Percentiles rank a stretch among this genome's conserved stretches.
These are phyloP conservation scores for Sebastes glaucus DNA, from an alignment of 2,797 vertebrate genomes.

Conservation along the genomic window DNA sequence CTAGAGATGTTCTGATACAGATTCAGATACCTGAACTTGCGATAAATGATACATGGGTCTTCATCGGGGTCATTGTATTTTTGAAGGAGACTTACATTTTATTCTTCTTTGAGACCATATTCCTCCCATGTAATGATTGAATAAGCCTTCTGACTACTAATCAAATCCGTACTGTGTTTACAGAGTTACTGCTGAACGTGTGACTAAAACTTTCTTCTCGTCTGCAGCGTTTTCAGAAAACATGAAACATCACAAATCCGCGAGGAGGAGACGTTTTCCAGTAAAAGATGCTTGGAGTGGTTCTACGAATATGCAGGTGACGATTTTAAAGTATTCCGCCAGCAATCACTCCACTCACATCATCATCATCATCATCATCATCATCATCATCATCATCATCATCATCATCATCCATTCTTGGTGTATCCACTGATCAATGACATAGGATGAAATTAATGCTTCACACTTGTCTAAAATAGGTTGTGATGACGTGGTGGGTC, in stretches of 20 bases:
- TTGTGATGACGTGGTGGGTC: slow-evolving; percentile 95
- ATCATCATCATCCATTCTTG: neutral
- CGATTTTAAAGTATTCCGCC: neutral
- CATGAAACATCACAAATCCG: slow-evolving; percentile 94
- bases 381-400: too few relatives aligned
- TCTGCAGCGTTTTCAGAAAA: slow-evolving; percentile 93
- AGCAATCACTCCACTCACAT: neutral
- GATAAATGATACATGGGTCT: too few relatives aligned
- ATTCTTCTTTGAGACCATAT: neutral
- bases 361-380: too few relatives aligned
- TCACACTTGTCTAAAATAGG: slow-evolving; percentile 76
- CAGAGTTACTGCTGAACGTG: neutral
- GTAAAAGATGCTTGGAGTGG: slow-evolving; percentile 98
- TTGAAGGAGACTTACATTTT: too few relatives aligned
- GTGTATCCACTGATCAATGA: neutral
- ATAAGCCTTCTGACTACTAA: neutral
- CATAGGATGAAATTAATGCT: neutral
- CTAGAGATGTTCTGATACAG: too few relatives aligned
- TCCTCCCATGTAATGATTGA: too few relatives aligned
- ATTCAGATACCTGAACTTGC: too few relatives aligned
- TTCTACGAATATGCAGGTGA: slow-evolving; percentile 99
- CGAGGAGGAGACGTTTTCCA: slow-evolving; percentile 96
- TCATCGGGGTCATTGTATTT: too few relatives aligned
- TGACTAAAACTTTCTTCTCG: neutral
- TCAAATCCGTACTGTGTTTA: neutral